Percentiles rank a stretch among this genome's conserved stretches.
phyloP scores from a whole-genome alignment of 2,113 vertebrate species.

The Gorilla gorilla region DNA sequence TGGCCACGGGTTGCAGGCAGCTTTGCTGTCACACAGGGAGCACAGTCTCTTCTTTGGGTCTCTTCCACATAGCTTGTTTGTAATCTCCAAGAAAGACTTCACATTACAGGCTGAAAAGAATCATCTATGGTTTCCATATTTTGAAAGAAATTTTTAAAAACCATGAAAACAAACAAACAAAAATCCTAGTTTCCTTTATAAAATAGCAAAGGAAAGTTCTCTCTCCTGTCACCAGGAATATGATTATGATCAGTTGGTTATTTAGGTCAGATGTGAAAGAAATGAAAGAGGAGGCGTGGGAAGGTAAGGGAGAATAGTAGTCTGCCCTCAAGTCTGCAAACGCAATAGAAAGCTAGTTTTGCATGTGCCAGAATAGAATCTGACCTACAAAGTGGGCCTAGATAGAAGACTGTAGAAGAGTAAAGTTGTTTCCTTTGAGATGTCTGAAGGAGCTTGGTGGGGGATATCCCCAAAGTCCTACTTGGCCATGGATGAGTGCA shows the following conservation, averaged over 20 bases:
- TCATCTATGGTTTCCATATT: conserved; percentile 24
- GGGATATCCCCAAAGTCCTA: background rate
- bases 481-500: background rate
- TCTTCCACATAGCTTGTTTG: too few species aligned
- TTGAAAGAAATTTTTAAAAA: background rate
- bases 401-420: background rate
- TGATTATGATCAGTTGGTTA: conserved; percentile 21
- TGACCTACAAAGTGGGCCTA: background rate
- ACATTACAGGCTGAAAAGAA: conserved; percentile 12
- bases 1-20: conserved; percentile 2
- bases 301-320: background rate
- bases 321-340: background rate
- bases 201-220: background rate
- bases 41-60: conserved; percentile 34
- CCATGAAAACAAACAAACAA: background rate
- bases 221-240: conserved; percentile 16
- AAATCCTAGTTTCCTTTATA: background rate
- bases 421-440: background rate
- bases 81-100: conserved; percentile 24
- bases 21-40: conserved; percentile 23
- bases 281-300: background rate
- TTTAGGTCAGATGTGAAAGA: conserved; percentile 37
- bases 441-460: background rate
- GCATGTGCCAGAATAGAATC: background rate
- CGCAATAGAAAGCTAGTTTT: background rate